phyloP scores from a whole-genome alignment of 2,113 vertebrate species.

The Microcebus ravelobensis region DNA sequence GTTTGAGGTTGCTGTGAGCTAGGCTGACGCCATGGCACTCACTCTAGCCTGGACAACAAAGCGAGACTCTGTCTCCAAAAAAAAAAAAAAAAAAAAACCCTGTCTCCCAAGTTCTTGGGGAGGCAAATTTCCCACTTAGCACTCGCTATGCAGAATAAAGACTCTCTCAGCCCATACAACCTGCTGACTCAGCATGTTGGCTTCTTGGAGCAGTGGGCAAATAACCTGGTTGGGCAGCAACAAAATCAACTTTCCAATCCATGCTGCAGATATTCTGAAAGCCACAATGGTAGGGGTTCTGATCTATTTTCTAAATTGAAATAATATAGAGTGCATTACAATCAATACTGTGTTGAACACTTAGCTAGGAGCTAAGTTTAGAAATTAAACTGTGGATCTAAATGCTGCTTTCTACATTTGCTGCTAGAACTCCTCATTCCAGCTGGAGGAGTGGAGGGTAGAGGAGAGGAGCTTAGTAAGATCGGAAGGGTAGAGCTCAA shows the following conservation, averaged over 20 bases:
- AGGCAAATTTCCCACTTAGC: no score
- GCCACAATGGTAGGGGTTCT: background rate
- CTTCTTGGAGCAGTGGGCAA: no score
- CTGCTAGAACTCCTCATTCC: background rate
- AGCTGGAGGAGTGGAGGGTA: background rate
- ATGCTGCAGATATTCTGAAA: background rate
- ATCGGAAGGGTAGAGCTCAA: background rate
- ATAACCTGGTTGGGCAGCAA: no score
- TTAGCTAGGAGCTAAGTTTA: slow-evolving; percentile 41
- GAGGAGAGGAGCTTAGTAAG: background rate
- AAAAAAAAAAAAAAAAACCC: no score
- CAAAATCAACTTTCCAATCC: background rate
- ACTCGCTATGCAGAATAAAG: no score
- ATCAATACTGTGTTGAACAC: slow-evolving; percentile 40
- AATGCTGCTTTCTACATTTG: background rate
- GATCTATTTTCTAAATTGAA: slow-evolving; percentile 5
- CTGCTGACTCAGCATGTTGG: no score
- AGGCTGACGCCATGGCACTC: no score
- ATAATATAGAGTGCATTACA: slow-evolving; percentile 9
- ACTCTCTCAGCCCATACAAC: no score
- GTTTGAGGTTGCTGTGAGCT: no score
- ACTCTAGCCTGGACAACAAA: no score
- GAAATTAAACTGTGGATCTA: slow-evolving; percentile 2
- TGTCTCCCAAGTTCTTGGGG: no score
- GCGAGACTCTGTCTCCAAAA: no score